Percentiles rank a stretch among this genome's conserved stretches.
phyloP scores from a whole-genome alignment of 2,113 vertebrate species.

The human (Homo sapiens) region GRCh38 chr4:181861501-181862000 shows the following conservation, averaged over 20 bases:
- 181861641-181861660: not conserved
- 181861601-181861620: constrained; percentile 29
- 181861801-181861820: not conserved
- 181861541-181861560: constrained; percentile 40
- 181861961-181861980: constrained; percentile 42
- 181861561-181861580: not conserved
- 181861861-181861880: not conserved
- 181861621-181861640: not conserved
- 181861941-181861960: not conserved
- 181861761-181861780: not conserved
- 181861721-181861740: not conserved
- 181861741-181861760: not conserved
- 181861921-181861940: not conserved
- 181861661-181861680: constrained; percentile 11
- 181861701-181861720: not conserved
- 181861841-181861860: not conserved
- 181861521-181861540: constrained; percentile 57
- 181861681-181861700: not conserved
- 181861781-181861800: not conserved
- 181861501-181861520: constrained; percentile 66
- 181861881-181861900: not conserved
- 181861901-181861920: not conserved
- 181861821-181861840: not conserved
- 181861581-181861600: not conserved
- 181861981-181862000: constrained; percentile 58